Evolutionary conservation across 2,888 invertebrate genomes (phyloP).

Genomic region (Crocallis elinguaria): DNA sequence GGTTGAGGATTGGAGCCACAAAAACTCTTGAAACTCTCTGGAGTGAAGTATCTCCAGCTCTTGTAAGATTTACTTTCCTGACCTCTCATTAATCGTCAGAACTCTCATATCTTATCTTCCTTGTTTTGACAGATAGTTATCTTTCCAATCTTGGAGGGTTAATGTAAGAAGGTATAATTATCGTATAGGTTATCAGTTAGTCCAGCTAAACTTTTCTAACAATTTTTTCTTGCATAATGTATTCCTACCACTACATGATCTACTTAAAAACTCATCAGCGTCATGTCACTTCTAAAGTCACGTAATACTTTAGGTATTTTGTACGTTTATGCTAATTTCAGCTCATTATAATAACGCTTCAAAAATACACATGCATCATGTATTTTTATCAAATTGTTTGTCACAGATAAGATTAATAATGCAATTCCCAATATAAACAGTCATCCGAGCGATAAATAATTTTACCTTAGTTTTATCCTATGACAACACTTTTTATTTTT

Average conservation of each 20-base stretch:
- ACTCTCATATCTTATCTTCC: neutral
- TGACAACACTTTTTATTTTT: no score
- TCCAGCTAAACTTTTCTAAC: no score
- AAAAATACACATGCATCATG: neutral
- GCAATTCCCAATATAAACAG: constrained; percentile 9
- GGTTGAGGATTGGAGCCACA: neutral
- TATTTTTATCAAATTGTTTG: constrained; percentile 1
- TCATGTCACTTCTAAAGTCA: no score
- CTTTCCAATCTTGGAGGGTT: neutral
- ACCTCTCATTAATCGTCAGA: constrained; percentile 10
- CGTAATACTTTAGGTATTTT: no score
- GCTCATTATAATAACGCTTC: neutral
- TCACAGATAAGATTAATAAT: constrained; percentile 3
- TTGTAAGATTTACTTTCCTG: constrained; percentile 4
- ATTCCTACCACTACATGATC: no score
- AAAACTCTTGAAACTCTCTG: neutral
- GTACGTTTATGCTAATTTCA: neutral
- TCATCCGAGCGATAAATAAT: no score
- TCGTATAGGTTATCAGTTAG: no score
- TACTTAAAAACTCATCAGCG: no score
- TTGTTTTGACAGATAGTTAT: neutral
- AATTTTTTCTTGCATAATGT: no score
- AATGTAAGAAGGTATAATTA: no score
- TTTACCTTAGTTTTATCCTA: no score
- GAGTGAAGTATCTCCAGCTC: constrained; percentile 1